These are phyloP conservation scores for Arrhamphus sclerolepis DNA, from an alignment of 2,797 vertebrate genomes.

Conservation along the genomic window DNA sequence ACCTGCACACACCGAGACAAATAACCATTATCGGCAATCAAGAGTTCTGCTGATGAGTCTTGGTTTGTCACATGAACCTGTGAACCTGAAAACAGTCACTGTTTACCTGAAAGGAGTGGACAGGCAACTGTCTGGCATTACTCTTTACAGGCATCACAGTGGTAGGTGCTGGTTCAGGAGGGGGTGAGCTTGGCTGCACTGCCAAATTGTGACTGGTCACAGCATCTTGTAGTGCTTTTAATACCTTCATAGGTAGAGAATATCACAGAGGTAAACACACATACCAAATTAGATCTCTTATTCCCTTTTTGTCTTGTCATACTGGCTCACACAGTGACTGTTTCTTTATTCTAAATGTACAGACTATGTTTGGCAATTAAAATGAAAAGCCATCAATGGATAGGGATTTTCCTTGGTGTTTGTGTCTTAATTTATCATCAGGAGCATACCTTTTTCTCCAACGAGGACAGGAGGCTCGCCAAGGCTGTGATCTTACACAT, in stretches of 20 bases:
- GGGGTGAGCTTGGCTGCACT: slow-evolving; percentile 65
- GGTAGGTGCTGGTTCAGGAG: slow-evolving; percentile 62
- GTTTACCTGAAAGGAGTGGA: slow-evolving; percentile 82
- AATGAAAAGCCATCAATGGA: no score
- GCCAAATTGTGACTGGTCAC: slow-evolving; percentile 83
- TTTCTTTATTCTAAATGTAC: no score
- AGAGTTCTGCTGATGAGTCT: neutral
- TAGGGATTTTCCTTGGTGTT: neutral
- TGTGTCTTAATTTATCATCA: neutral
- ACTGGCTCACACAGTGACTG: no score
- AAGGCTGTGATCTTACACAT: slow-evolving; percentile 84
- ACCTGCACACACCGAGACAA: slow-evolving; percentile 67
- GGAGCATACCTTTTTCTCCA: slow-evolving; percentile 85
- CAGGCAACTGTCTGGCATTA: slow-evolving; percentile 60
- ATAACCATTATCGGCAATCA: neutral
- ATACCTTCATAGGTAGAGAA: slow-evolving; percentile 68
- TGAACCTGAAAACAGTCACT: neutral
- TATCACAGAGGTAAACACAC: neutral
- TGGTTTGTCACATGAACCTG: neutral
- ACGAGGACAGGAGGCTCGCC: slow-evolving; percentile 84
- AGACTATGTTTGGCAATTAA: no score
- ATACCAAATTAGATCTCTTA: neutral
- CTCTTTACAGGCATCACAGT: slow-evolving; percentile 53
- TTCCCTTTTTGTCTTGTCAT: neutral
- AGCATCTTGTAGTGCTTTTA: slow-evolving; percentile 83